Evolutionary conservation across 2,113 vertebrate species (phyloP).

Genomic region (Xiphophorus maculatus): DNA sequence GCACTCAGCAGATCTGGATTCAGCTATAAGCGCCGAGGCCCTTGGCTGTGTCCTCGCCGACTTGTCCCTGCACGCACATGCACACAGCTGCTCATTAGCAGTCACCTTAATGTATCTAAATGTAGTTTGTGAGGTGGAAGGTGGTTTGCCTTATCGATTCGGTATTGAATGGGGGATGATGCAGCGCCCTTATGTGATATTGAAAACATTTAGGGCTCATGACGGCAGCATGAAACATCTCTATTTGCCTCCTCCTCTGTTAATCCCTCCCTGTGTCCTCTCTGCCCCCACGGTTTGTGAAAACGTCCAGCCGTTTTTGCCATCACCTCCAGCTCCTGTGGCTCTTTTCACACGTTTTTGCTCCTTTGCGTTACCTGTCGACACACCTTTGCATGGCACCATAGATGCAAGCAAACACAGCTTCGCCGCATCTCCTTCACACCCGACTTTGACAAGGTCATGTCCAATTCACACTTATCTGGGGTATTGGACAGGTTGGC

Average conservation of each 20-base stretch:
- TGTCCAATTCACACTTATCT: constrained; percentile 67
- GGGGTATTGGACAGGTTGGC: constrained; percentile 40
- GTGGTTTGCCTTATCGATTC: constrained; percentile 74
- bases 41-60: constrained; percentile 63
- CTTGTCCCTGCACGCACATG: constrained; percentile 4
- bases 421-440: constrained; percentile 43
- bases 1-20: constrained; percentile 57
- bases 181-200: constrained; percentile 77
- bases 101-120: constrained; percentile 78
- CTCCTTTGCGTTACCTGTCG: constrained; percentile 19
- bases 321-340: background rate
- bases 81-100: constrained; percentile 67
- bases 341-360: constrained; percentile 3
- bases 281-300: constrained; percentile 28
- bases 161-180: constrained; percentile 71
- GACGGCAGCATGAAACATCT: constrained; percentile 43
- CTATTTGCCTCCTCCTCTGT: constrained; percentile 24
- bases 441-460: constrained; percentile 75
- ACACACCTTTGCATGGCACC: constrained; percentile 19
- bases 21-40: constrained; percentile 50
- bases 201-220: constrained; percentile 73
- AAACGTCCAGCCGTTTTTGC: constrained; percentile 23
- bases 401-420: constrained; percentile 11
- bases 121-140: constrained; percentile 71
- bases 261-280: constrained; percentile 26